Conservation (phyloP, 2,113 vertebrate species). For the Pan troglodytes region DNA sequence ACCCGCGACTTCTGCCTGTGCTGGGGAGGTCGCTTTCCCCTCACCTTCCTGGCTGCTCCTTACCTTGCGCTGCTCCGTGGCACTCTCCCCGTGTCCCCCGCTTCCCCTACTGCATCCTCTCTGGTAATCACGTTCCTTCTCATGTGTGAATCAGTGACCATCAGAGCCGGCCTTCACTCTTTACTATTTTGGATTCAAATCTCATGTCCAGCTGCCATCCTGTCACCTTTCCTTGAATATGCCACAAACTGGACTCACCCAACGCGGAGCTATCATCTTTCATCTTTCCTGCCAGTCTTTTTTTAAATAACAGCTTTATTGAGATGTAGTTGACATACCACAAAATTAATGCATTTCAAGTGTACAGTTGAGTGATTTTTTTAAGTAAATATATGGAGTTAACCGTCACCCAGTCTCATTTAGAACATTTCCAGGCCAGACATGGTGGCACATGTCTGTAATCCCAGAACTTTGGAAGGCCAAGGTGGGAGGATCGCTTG, state of each 20-base stretch:
- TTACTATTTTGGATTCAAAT: neutral
- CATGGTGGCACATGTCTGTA: too few relatives aligned
- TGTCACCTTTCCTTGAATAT: neutral
- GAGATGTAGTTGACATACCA: neutral
- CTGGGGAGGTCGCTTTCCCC: neutral
- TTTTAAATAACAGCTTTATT: neutral
- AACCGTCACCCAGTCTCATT: neutral
- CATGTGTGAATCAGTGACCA: neutral
- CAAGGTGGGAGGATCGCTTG: too few relatives aligned
- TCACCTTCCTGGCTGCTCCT: neutral
- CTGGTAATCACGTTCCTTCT: neutral
- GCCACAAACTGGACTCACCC: neutral
- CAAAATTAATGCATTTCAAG: neutral
- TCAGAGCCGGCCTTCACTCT: neutral
- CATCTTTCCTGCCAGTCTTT: neutral
- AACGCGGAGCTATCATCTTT: neutral
- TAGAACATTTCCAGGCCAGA: neutral
- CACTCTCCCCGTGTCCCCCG: neutral
- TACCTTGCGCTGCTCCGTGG: neutral
- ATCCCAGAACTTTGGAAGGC: too few relatives aligned
- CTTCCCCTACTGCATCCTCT: neutral
- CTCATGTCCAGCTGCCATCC: neutral
- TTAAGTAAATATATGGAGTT: neutral
- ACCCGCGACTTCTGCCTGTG: neutral
- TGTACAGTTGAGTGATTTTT: neutral